Evolutionary conservation across 2,888 invertebrate species (phyloP), one percentile per base, ranked within the genome.

Genomic region (Cylindroiulus punctatus): DNA sequence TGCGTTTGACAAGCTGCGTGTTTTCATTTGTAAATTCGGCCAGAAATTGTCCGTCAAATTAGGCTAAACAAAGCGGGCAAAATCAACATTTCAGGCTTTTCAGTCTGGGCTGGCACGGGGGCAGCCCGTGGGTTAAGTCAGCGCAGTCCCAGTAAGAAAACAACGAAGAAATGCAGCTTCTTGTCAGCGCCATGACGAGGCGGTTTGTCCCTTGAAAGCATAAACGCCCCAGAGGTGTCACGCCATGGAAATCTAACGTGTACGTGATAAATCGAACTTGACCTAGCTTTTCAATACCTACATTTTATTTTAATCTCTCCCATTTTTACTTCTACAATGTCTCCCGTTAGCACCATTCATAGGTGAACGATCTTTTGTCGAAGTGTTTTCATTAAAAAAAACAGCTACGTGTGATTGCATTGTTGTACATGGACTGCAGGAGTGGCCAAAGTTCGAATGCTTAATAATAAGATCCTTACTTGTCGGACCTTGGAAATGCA

Each of bases 191-290:
- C 83, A 14, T 83, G 83, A 83, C 83, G 26, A 42, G 40, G 83
- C 83, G 44, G 83, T 83, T 83, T 83, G 44, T n/a, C 42, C 12
- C 83, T 83, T 83, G 42, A 83, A 83, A 44, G 83, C 36, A n/a
- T n/a, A 42, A 12, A 40, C 83, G 83, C 83, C 83, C 76, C 83
- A 83, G 0, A 44, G 83, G 83, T n/a, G n/a, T 83, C 83, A 83
- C 40, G 26, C 40, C 22, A 83, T 44, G 40, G 40, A 40, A 42
- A 83, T 40, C 40, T 83, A 83, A 83, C 83, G 44, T 40, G 42
- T 83, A 83, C 83, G 83, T 83, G 83, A 83, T 83, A 83, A 83
- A 83, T 83, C 83, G 83, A 83, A 83, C 83, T 83, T 83, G 83
- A 83, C 83, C 83, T 83, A 83, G 83, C 83, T 40, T 83, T 83